Conservation (phyloP, 2,888 invertebrate species). For the Marasmarcha lunaedactyla region DNA sequence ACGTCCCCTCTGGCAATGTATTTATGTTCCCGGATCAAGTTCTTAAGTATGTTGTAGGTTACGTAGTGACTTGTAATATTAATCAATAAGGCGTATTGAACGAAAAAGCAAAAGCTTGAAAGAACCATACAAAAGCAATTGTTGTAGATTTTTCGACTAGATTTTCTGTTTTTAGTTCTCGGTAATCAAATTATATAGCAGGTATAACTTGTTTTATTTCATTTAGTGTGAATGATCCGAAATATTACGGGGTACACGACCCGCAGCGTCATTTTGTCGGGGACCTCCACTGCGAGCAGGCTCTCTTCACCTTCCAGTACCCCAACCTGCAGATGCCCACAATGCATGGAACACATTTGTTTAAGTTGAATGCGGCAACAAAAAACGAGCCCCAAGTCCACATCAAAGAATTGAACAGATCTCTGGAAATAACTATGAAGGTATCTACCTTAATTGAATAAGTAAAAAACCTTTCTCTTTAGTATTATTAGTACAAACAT, state of each 20-base stretch:
- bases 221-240: no score
- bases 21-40: slow-evolving; percentile 38
- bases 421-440: slow-evolving; percentile 40
- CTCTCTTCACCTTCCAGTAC: slow-evolving; percentile 46
- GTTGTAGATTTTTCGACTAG: no score
- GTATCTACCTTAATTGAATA: slow-evolving; percentile 18
- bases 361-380: slow-evolving; percentile 35
- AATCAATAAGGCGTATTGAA: no score
- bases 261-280: slow-evolving; percentile 44
- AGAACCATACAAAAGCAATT: no score
- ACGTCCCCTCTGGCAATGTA: slow-evolving; percentile 39
- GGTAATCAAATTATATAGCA: no score
- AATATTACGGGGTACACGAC: slow-evolving; percentile 19
- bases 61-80: no score
- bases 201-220: no score
- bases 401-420: slow-evolving; percentile 31
- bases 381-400: slow-evolving; percentile 32
- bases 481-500: neutral
- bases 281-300: slow-evolving; percentile 41
- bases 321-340: slow-evolving; percentile 40
- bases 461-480: neutral
- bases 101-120: no score
- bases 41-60: slow-evolving; percentile 34
- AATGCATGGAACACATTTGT: slow-evolving; percentile 30
- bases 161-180: no score